Evolutionary conservation across 2,113 vertebrate species (phyloP), one percentile per base, ranked within the genome.

Genomic region (Artemisiospiza belli): DNA sequence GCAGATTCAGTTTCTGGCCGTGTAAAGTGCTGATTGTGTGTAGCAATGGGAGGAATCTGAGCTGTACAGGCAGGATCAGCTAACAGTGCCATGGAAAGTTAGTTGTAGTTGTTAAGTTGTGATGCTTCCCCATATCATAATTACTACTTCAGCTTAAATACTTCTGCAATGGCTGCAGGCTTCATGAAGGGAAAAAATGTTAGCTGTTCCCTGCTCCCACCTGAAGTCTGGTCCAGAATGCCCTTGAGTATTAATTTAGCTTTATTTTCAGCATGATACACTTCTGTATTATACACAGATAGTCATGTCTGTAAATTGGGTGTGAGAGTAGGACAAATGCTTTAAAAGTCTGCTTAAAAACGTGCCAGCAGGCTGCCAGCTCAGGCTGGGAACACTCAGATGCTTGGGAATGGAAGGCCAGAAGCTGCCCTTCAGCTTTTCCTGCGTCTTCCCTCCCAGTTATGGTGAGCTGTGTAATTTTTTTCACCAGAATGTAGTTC

Each of bases 11-110:
- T 72, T 94, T 87, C 77, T 81, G 61, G 7, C 57, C 67, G 22
- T 43, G 35, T 51, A 83, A 91, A 22, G 21, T 5, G 1, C 4
- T 57, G 61, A 27, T 47, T 0, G 0, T 21, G 28, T 51, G 22
- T 58, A 84, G 16, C 74, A 72, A 14, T 31, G 61, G 39, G 58
- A 87, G 62, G 69, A 92, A 64, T 24, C 41, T 31, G 73, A 75
- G 61, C 30, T 78, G 1, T 39, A 59, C 30, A 35, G 35, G 33
- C 74, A 64, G 77, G 58, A 59, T 92, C 39, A 25, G 62, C 51
- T 68, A 47, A 52, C 6, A 19, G 12, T 68, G 47, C 37, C 39
- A 7, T 28, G 41, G 61, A 24, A 63, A 35, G 4, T 46, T 70
- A 52, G n/a, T 18, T 28, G 17, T 2, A 35, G 52, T 44, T 75